A percentile compares a stretch with the other conserved stretches of the same genome.
Conservation (phyloP, 37 sponge, comb jelly and placozoan species). For the Lycopodina hypogea region DNA sequence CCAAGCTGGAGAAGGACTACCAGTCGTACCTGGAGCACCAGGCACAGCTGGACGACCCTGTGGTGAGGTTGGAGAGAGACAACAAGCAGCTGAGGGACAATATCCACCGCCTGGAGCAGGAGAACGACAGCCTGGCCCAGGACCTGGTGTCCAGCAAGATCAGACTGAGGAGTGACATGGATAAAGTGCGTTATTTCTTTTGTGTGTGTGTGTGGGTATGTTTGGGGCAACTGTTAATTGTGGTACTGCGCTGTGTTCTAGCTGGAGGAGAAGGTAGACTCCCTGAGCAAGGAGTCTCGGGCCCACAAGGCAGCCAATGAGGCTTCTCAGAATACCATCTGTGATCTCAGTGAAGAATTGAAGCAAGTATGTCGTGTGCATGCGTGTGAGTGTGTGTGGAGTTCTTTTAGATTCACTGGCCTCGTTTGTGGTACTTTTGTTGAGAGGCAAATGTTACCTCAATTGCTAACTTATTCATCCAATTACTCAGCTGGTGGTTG, state of each 20-base stretch:
- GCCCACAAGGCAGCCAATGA: constrained; percentile 42
- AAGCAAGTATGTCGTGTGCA: constrained; percentile 37
- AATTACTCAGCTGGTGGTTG: no score
- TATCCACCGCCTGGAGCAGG: constrained; percentile 73
- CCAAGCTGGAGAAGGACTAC: constrained; percentile 80
- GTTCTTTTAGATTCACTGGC: background rate
- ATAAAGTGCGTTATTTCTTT: constrained; percentile 55
- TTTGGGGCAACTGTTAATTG: background rate
- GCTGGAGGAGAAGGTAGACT: constrained; percentile 85
- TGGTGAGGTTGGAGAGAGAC: constrained; percentile 68
- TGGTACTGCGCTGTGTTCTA: constrained; percentile 6
- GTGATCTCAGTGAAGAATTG: constrained; percentile 62
- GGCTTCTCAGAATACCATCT: constrained; percentile 27
- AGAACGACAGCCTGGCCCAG: constrained; percentile 87
- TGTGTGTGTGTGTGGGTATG: background rate
- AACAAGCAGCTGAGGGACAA: constrained; percentile 69
- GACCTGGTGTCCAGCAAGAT: constrained; percentile 89
- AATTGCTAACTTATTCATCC: no score
- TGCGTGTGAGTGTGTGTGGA: background rate
- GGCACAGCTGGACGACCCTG: constrained; percentile 71
- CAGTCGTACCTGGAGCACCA: constrained; percentile 55
- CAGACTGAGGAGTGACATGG: constrained; percentile 85
- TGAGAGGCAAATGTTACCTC: no score
- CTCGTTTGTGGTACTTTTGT: background rate
- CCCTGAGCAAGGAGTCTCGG: constrained; percentile 71